phyloP scores from a whole-genome alignment of 2,113 vertebrate genomes.

The Rynchops niger region DNA sequence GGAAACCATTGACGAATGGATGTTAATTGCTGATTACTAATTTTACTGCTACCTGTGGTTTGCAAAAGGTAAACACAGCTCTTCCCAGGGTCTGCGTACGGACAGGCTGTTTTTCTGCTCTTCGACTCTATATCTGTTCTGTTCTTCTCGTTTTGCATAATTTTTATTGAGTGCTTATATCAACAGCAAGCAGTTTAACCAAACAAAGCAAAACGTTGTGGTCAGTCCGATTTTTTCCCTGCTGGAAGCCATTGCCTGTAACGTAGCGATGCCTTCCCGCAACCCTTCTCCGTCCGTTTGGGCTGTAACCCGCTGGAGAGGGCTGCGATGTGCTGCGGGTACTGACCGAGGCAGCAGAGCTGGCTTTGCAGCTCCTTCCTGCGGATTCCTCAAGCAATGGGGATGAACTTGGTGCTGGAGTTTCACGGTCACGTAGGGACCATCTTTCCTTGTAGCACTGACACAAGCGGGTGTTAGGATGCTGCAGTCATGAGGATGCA shows the following conservation, averaged over 20 bases:
- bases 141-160: neutral
- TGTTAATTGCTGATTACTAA: slow-evolving; percentile 62
- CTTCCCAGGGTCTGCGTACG: neutral
- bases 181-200: neutral
- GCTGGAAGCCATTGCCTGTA: neutral
- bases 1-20: slow-evolving; percentile 50
- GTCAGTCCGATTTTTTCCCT: neutral
- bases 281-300: neutral
- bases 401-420: neutral
- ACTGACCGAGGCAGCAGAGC: neutral
- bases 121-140: neutral
- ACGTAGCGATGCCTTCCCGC: neutral
- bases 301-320: neutral
- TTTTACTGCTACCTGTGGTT: slow-evolving; percentile 64
- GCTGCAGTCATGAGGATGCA: neutral
- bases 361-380: neutral
- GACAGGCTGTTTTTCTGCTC: slow-evolving; percentile 26
- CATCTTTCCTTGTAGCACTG: accelerated
- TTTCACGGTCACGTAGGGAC: neutral
- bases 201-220: neutral
- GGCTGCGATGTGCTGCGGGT: neutral
- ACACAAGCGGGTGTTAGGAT: accelerated
- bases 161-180: neutral
- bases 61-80: slow-evolving; percentile 40
- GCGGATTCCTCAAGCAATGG: neutral